Base-by-base conservation (phyloP, 2,888 invertebrate genomes). In the Lomographa bimaculata region DNA sequence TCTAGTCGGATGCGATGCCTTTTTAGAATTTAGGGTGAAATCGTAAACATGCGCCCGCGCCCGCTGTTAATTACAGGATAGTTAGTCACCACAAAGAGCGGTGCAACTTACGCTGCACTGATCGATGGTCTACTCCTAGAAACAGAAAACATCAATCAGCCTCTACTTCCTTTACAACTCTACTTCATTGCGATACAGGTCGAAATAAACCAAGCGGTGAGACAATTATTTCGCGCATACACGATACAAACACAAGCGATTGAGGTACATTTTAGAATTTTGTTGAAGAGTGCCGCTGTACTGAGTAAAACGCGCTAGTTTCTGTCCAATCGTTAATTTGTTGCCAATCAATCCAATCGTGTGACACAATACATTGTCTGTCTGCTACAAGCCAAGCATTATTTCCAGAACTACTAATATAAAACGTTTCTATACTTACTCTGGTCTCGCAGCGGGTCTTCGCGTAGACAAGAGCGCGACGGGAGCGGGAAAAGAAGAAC, bases 361-460 rank as follows among this genome's bases (percentile, higher is more conserved):
- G 60, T 71, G 64, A 66, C 62, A 70, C 69, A 62, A 59, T 54
- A 61, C 63, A 60, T 49, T 61, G 59, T 64, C 57, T 64, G 63
- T 64, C 66, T 64, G 71, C 77, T 74, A 67, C 54, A 86, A 85
- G 86, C 85, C 56, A 86, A 84, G 86, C 86, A 53, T 43, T 54
- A 49, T 53, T 4, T 47, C 57, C 58, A 58, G 52, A 52, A 60
- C 36, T 36, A 6, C 52, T 51, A 29, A 51, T 46, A 37, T 47
- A 62, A 50, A 45, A 44, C 26, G 50, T n/a, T 54, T 52, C 46
- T 60, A 50, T 79, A 92, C 92, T 92, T 91, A 92, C 92, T 92
- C 92, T 87, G 82, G 91, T 89, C 91, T 92, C 83, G 90, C 91
- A 86, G 92, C 92, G 83, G 91, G 92, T 82, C 92, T 92, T 90